Evolutionary conservation across 53 echinoderm and acorn worm species (phyloP).

Genomic region (Patiria pectinifera): DNA sequence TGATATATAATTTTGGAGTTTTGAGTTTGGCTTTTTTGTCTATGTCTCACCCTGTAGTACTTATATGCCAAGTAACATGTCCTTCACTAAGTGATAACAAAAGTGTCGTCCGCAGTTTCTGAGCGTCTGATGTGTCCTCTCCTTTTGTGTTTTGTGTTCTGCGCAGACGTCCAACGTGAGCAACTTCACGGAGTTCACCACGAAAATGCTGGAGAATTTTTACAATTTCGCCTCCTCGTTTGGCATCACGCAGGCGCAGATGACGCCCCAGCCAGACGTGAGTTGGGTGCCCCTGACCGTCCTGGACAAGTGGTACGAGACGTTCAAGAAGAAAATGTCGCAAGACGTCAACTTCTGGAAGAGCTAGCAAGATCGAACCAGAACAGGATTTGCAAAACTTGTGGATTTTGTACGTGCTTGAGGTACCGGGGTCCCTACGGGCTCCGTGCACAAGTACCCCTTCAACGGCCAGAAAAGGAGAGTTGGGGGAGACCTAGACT

Average conservation of each 20-base stretch:
- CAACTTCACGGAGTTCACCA: constrained; percentile 82
- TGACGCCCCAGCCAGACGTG: constrained; percentile 87
- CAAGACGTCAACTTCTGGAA: constrained; percentile 97
- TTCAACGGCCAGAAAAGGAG: too few relatives aligned
- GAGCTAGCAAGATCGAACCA: constrained; percentile 48
- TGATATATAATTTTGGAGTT: too few relatives aligned
- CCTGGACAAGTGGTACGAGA: constrained; percentile 86
- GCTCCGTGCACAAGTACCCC: too few relatives aligned
- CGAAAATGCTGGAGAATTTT: constrained; percentile 93
- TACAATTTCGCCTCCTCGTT: constrained; percentile 96
- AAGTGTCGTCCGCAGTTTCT: not conserved
- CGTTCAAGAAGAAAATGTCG: constrained; percentile 79
- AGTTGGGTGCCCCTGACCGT: constrained; percentile 79
- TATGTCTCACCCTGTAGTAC: too few relatives aligned
- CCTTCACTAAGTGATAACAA: too few relatives aligned
- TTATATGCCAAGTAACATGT: too few relatives aligned
- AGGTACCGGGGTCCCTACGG: too few relatives aligned
- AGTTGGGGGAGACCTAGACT: too few relatives aligned
- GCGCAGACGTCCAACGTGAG: constrained; percentile 78
- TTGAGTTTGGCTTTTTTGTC: too few relatives aligned
- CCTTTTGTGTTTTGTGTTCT: not conserved
- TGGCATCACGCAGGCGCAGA: constrained; percentile 83
- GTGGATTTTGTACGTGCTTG: not conserved
- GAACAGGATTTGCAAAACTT: not conserved
- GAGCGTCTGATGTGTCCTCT: not conserved